A percentile compares a stretch with the other conserved stretches of the same genome.
phyloP scores from a whole-genome alignment of 2,113 vertebrate species.

The Entosphenus tridentatus region DNA sequence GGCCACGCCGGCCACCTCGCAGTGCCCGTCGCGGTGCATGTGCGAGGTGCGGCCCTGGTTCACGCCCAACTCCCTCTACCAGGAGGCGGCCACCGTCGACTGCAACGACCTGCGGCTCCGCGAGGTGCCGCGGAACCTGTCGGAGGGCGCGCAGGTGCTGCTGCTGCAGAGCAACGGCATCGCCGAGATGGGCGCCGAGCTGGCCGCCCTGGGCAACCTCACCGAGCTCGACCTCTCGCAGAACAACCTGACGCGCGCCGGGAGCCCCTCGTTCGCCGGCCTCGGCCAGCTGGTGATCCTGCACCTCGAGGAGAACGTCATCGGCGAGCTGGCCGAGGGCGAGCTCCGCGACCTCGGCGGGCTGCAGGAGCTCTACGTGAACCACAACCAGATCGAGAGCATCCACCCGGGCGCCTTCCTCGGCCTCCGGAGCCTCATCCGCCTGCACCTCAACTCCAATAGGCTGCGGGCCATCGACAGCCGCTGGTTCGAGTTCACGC shows the following conservation, averaged over 20 bases:
- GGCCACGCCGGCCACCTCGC: background rate
- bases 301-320: conserved; percentile 41
- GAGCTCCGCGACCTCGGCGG: conserved; percentile 28
- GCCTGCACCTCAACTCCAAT: conserved; percentile 44
- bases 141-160: conserved; percentile 32
- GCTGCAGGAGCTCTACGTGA: conserved; percentile 43
- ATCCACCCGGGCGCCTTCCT: conserved; percentile 32
- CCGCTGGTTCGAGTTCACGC: conserved; percentile 38
- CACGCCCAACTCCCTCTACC: conserved; percentile 39
- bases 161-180: conserved; percentile 48
- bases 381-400: conserved; percentile 38
- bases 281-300: conserved; percentile 32
- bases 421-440: conserved; percentile 25
- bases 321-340: conserved; percentile 30
- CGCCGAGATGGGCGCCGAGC: conserved; percentile 23
- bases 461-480: conserved; percentile 29
- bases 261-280: conserved; percentile 23
- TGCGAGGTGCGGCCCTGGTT: conserved; percentile 48
- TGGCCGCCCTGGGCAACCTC: conserved; percentile 30
- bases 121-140: conserved; percentile 23
- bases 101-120: conserved; percentile 39
- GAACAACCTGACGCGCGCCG: conserved; percentile 35
- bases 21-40: conserved; percentile 38
- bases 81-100: conserved; percentile 37
- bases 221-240: conserved; percentile 45